Conservation (phyloP, 2,888 invertebrate genomes). For the Rhimphoctona megacephalus region DNA sequence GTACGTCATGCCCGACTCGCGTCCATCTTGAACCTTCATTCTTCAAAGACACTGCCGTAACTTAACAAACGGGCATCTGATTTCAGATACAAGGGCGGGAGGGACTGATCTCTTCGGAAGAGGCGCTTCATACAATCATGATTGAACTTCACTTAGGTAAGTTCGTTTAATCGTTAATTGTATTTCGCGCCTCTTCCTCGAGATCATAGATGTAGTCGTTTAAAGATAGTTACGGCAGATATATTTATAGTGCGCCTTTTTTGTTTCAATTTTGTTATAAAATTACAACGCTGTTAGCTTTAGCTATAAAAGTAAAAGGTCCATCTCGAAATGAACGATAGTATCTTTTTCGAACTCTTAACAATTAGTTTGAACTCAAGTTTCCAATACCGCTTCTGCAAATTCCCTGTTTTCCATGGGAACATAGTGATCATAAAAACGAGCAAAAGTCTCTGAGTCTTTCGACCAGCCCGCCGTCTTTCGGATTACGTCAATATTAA, state of each 20-base stretch:
- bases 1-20: neutral
- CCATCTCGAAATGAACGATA: neutral
- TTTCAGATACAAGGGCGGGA: conserved; percentile 38
- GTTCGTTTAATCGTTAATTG: too few relatives aligned
- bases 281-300: conserved; percentile 1
- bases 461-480: conserved; percentile 45
- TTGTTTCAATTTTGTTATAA: neutral
- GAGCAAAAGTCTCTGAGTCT: conserved; percentile 44
- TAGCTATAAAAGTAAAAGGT: neutral
- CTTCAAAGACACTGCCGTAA: conserved; percentile 46
- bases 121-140: neutral
- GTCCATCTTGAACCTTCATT: conserved; percentile 11
- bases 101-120: conserved; percentile 43
- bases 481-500: conserved; percentile 46
- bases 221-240: conserved; percentile 48
- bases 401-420: conserved; percentile 6
- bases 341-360: neutral
- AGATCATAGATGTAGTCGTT: conserved; percentile 48
- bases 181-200: conserved; percentile 62
- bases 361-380: neutral
- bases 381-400: conserved; percentile 29
- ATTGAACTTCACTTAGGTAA: too few relatives aligned
- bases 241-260: conserved; percentile 13
- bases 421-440: conserved; percentile 39
- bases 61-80: conserved; percentile 32